Percentiles rank a stretch among this genome's conserved stretches.
These are phyloP conservation scores for Solenopsis invicta DNA, from an alignment of 1,140 invertebrate genomes.

Conservation along the genomic window DNA sequence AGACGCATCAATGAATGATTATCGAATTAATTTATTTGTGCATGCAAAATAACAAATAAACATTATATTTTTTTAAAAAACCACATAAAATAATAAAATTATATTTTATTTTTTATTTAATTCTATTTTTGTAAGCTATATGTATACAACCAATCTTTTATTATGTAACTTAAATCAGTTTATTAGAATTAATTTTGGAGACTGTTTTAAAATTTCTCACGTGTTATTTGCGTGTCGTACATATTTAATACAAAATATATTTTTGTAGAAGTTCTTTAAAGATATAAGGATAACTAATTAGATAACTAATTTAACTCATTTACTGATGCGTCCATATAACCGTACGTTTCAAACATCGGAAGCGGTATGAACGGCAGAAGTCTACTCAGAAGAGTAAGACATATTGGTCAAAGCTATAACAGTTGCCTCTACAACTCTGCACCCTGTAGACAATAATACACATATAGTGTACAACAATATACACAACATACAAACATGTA, in stretches of 20 bases:
- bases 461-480: constrained; percentile 6
- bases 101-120: background rate
- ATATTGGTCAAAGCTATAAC: constrained; percentile 41
- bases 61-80: background rate
- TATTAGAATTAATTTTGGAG: background rate
- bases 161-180: background rate
- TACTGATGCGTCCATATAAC: background rate
- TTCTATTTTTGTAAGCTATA: constrained; percentile 5
- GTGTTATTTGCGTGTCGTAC: background rate
- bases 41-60: background rate
- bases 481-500: constrained; percentile 15
- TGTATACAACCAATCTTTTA: background rate
- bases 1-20: background rate
- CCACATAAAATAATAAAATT: background rate
- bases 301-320: constrained; percentile 2
- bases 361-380: constrained; percentile 22
- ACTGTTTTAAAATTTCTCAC: background rate
- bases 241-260: constrained; percentile 3
- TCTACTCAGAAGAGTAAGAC: constrained; percentile 30
- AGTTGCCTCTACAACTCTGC: constrained; percentile 13
- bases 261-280: background rate
- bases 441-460: constrained; percentile 36
- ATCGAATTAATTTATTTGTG: constrained; percentile 3
- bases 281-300: background rate
- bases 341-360: constrained; percentile 5